A percentile compares a stretch with the other conserved stretches of the same genome.
phyloP scores from a whole-genome alignment of 2,113 vertebrate species.

The Mus musculus region GRCm39 chr13:101449501-101450000 shows the following conservation, averaged over 20 bases:
- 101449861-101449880: not conserved
- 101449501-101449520: not conserved
- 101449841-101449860: slow-evolving; percentile 21
- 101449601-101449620: slow-evolving; percentile 19
- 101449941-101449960: slow-evolving; percentile 41
- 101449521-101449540: slow-evolving; percentile 20
- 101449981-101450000: slow-evolving; percentile 26
- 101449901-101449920: slow-evolving; percentile 27
- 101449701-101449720: not conserved
- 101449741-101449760: not conserved
- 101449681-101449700: not conserved
- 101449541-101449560: not conserved
- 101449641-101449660: slow-evolving; percentile 4
- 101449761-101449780: slow-evolving; percentile 53
- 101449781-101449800: slow-evolving; percentile 42
- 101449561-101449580: slow-evolving; percentile 19
- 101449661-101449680: not conserved
- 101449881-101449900: slow-evolving; percentile 29
- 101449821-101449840: not conserved
- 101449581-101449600: slow-evolving; percentile 21
- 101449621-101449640: slow-evolving; percentile 26
- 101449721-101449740: slow-evolving; percentile 56
- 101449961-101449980: slow-evolving; percentile 21
- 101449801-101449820: not conserved
- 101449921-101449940: slow-evolving; percentile 40